phyloP scores from a whole-genome alignment of 92 coral and sea anemone genomes.

The Phenganax subtilis region DNA sequence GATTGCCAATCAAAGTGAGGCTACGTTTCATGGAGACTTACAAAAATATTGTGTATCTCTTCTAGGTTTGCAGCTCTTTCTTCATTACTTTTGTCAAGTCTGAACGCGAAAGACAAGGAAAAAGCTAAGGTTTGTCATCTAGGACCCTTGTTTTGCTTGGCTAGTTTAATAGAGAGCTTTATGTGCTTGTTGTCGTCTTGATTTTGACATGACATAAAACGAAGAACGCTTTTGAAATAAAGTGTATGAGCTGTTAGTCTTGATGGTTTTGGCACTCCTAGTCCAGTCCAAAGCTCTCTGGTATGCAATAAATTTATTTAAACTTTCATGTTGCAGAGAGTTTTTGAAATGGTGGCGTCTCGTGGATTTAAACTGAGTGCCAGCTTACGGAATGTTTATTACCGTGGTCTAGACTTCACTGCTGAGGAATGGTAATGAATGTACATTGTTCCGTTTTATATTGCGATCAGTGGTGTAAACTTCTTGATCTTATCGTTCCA shows the following conservation, averaged over 20 bases:
- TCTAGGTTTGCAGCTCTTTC: constrained; percentile 37
- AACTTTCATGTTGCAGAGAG: constrained; percentile 46
- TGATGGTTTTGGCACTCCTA: background rate
- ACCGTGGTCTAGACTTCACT: constrained; percentile 36
- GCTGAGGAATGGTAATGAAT: constrained; percentile 47
- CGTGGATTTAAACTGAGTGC: constrained; percentile 58
- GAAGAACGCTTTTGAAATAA: background rate
- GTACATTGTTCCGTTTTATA: constrained; percentile 35
- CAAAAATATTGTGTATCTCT: background rate
- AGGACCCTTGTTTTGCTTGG: background rate
- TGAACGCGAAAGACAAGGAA: constrained; percentile 21
- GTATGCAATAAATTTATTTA: background rate
- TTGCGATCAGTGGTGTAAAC: constrained; percentile 53
- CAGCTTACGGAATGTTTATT: constrained; percentile 49
- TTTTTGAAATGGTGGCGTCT: constrained; percentile 75
- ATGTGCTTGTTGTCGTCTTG: background rate
- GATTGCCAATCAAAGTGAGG: background rate
- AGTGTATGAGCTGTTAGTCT: background rate
- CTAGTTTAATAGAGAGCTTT: background rate
- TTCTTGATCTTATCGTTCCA: background rate
- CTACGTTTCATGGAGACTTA: background rate
- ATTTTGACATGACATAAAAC: too few relatives aligned
- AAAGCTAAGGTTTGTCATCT: constrained; percentile 12
- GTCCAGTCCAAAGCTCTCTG: background rate
- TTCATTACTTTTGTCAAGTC: constrained; percentile 26